Evolutionary conservation across 2,113 vertebrate species (phyloP).

Genomic region (Chlorodrepanis virens): DNA sequence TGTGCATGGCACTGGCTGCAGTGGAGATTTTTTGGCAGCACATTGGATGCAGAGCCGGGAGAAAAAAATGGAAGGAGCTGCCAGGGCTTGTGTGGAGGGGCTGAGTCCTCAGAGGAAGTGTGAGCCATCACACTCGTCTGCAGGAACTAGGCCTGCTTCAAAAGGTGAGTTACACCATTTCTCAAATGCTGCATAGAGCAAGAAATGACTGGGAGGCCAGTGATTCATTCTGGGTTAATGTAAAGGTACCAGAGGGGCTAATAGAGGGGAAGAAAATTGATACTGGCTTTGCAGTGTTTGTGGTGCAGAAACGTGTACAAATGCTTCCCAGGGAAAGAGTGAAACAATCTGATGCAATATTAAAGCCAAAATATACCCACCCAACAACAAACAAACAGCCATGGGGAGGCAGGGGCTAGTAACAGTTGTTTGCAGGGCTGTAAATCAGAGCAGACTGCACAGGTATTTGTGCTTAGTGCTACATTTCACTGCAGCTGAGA

Average conservation of each 20-base stretch:
- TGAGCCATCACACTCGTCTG: not conserved
- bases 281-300: conserved; percentile 26
- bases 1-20: not conserved
- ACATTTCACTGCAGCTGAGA: not conserved
- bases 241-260: conserved; percentile 46
- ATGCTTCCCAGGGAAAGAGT: conserved; percentile 24
- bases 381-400: conserved; percentile 22
- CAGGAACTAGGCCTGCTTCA: not conserved
- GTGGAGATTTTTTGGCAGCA: not conserved
- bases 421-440: not conserved
- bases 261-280: conserved; percentile 35
- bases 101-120: not conserved
- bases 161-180: conserved; percentile 25
- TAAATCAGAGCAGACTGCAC: conserved; percentile 6
- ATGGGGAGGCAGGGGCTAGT: not conserved
- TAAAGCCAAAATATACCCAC: conserved; percentile 1
- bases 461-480: conserved; percentile 14
- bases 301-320: not conserved
- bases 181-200: not conserved
- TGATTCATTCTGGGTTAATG: conserved; percentile 37
- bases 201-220: conserved; percentile 9
- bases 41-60: not conserved
- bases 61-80: not conserved
- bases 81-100: not conserved
- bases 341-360: not conserved